A percentile compares a stretch with the other conserved stretches of the same genome.
phyloP scores from a whole-genome alignment of 2,113 vertebrate species.

The Echinops telfairi region DNA sequence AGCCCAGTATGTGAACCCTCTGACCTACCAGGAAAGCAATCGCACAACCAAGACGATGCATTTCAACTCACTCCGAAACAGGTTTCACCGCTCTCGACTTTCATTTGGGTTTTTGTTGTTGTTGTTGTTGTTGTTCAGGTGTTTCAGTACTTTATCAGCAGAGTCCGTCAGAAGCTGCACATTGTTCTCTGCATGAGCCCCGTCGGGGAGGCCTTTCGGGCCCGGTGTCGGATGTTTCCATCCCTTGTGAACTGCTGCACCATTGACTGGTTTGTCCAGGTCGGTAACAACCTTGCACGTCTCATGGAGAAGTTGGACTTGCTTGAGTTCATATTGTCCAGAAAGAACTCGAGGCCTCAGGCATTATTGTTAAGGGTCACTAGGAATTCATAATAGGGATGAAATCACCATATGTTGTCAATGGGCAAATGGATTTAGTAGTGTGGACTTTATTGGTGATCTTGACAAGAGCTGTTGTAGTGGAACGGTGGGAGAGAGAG shows the following conservation, averaged over 20 bases:
- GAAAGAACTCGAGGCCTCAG: neutral
- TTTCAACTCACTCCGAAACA: neutral
- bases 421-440: neutral
- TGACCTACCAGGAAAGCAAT: neutral
- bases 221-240: slow-evolving; percentile 93
- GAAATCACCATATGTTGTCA: neutral
- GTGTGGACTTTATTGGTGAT: neutral
- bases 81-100: no score
- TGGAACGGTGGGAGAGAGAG: neutral
- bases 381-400: neutral
- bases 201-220: slow-evolving; percentile 90
- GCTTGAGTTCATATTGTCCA: neutral
- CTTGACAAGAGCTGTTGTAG: neutral
- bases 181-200: slow-evolving; percentile 93
- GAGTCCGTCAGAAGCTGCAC: slow-evolving; percentile 92
- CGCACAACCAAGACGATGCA: neutral
- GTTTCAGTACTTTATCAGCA: slow-evolving; percentile 92
- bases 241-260: slow-evolving; percentile 93
- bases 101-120: neutral
- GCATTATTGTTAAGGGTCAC: neutral
- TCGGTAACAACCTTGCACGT: slow-evolving; percentile 70
- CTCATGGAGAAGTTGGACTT: neutral
- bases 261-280: slow-evolving; percentile 94
- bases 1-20: neutral
- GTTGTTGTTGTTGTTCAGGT: slow-evolving; percentile 82